A percentile compares a stretch with the other conserved stretches of the same genome.
Evolutionary conservation across 2,888 invertebrate species (phyloP).

Genomic region (Cremastinae sp.): DNA sequence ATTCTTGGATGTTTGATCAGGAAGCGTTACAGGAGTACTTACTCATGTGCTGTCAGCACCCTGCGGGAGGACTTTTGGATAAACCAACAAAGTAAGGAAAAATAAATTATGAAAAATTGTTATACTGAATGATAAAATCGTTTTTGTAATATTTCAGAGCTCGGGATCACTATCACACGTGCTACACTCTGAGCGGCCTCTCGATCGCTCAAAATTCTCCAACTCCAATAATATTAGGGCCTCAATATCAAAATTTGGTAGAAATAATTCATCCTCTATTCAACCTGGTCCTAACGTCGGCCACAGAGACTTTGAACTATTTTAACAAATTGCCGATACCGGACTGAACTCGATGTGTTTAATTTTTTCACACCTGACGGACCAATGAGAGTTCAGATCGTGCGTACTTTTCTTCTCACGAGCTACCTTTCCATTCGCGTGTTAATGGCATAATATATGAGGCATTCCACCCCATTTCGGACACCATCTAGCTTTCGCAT

Average conservation of each 20-base stretch:
- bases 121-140: constrained; percentile 16
- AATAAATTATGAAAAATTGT: constrained; percentile 12
- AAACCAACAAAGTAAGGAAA: constrained; percentile 95
- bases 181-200: constrained; percentile 96
- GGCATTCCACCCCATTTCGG: no score
- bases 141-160: constrained; percentile 82
- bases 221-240: constrained; percentile 76
- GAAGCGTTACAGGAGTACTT: constrained; percentile 97
- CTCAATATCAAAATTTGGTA: constrained; percentile 72
- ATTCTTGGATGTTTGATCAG: constrained; percentile 90
- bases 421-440: not conserved
- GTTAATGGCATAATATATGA: not conserved
- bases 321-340: constrained; percentile 73
- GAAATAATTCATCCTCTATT: constrained; percentile 75
- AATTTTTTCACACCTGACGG: constrained; percentile 29
- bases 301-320: constrained; percentile 71
- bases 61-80: constrained; percentile 94
- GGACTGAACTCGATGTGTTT: constrained; percentile 62
- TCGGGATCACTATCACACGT: constrained; percentile 97
- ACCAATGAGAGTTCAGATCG: constrained; percentile 44
- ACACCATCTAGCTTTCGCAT: no score
- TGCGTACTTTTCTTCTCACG: constrained; percentile 1
- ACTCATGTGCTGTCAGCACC: constrained; percentile 94
- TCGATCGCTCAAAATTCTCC: constrained; percentile 92
- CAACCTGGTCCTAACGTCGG: constrained; percentile 73